phyloP scores from a whole-genome alignment of 2,113 vertebrate genomes.

The Hippocampus barbouri region DNA sequence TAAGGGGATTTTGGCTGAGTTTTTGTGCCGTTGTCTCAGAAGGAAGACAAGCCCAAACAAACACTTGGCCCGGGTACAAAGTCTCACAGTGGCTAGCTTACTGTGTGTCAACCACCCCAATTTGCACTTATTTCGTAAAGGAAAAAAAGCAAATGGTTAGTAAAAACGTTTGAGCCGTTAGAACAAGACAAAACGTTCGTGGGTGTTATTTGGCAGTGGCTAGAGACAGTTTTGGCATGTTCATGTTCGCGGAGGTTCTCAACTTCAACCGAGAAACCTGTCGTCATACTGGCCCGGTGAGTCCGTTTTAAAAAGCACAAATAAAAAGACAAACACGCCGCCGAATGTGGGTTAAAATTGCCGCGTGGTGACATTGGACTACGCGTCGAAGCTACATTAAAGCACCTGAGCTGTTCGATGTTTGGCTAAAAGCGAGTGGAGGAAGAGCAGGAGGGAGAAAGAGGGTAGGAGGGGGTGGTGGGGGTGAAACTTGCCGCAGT shows the following conservation, averaged over 20 bases:
- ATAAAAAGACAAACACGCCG: not conserved
- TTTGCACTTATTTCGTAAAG: conserved; percentile 6
- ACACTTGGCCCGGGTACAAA: conserved; percentile 10
- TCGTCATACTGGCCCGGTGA: not conserved
- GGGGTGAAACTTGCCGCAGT: conserved; percentile 72
- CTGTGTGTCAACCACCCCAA: conserved; percentile 6
- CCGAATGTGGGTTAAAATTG: not conserved
- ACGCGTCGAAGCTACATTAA: conserved; percentile 27
- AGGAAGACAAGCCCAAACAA: not conserved
- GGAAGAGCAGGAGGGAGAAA: conserved; percentile 38
- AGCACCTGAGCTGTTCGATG: conserved; percentile 53
- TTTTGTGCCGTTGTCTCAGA: not conserved
- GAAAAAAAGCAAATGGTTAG: not conserved
- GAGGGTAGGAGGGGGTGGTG: conserved; percentile 43
- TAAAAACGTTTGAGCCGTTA: not conserved
- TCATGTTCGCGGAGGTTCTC: conserved; percentile 7
- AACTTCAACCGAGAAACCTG: conserved; percentile 2
- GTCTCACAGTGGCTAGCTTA: not conserved
- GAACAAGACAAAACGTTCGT: not conserved
- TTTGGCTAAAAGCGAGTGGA: conserved; percentile 25
- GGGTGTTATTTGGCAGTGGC: not conserved
- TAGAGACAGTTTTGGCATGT: not conserved
- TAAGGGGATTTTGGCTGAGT: not conserved
- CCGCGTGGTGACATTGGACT: not conserved
- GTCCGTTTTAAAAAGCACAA: not conserved